Percentiles rank a stretch among this genome's conserved stretches.
phyloP scores from a whole-genome alignment of 2,113 vertebrate species.

The Calcarius ornatus region DNA sequence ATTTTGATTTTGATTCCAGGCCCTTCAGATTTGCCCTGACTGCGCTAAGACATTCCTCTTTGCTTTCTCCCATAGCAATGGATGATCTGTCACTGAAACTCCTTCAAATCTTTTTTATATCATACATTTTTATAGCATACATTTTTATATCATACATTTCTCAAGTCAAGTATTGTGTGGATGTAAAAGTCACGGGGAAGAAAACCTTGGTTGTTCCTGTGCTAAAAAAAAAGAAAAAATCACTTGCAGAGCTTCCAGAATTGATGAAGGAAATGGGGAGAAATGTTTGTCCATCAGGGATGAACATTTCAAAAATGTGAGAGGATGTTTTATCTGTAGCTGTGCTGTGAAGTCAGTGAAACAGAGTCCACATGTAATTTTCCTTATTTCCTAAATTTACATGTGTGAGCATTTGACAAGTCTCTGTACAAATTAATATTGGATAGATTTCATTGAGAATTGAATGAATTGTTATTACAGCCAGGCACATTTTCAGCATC shows the following conservation, averaged over 20 bases:
- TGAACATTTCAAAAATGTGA: not conserved
- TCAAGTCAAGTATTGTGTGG: not conserved
- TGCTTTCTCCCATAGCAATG: not conserved
- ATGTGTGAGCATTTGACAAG: not conserved
- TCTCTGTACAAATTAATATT: not conserved
- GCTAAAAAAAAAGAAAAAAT: not conserved
- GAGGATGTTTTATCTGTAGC: not conserved
- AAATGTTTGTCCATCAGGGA: not conserved
- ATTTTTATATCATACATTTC: not conserved
- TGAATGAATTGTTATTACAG: not conserved
- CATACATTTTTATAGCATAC: not conserved
- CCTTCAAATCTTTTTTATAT: not conserved
- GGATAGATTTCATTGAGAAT: not conserved
- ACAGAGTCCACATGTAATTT: not conserved
- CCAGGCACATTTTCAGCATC: not conserved
- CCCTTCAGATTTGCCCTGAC: not conserved
- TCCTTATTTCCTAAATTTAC: not conserved
- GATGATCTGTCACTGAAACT: not conserved
- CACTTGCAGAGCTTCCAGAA: not conserved
- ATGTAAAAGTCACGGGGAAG: not conserved
- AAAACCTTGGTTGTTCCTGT: not conserved
- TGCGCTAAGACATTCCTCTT: not conserved
- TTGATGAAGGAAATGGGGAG: not conserved
- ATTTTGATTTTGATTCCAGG: not conserved
- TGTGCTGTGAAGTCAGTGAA: not conserved